Percentiles rank a stretch among this genome's conserved stretches.
These are phyloP conservation scores for Aurelia sp. DNA, from an alignment of 30 jellyfish, hydroid and myxozoan species.

Conservation along the genomic window DNA sequence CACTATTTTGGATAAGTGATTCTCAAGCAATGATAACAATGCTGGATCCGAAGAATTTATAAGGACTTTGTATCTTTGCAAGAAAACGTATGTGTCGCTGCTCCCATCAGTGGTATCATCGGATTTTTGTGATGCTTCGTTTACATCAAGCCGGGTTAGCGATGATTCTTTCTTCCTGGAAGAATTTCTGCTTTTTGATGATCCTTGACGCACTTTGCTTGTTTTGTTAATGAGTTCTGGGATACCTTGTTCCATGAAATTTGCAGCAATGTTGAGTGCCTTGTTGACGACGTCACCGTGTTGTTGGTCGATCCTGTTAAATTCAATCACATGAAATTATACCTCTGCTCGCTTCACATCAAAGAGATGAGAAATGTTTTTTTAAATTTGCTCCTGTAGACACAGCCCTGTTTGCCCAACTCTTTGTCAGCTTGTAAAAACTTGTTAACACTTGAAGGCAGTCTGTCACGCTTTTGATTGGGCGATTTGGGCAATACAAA, in stretches of 20 bases:
- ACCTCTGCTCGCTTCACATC: too few species aligned
- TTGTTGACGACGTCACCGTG: slow-evolving; percentile 16
- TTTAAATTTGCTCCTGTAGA: too few species aligned
- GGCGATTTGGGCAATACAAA: too few species aligned
- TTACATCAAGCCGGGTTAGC: neutral
- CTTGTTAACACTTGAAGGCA: too few species aligned
- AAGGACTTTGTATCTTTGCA: slow-evolving; percentile 46
- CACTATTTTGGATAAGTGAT: slow-evolving; percentile 29
- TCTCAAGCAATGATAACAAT: slow-evolving; percentile 13
- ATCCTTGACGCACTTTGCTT: slow-evolving; percentile 15
- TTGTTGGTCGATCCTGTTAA: slow-evolving; percentile 26
- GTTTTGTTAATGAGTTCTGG: slow-evolving; percentile 24
- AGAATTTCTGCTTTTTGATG: neutral
- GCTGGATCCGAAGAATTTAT: slow-evolving; percentile 12
- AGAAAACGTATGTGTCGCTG: slow-evolving; percentile 20
- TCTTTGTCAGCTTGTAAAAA: too few species aligned
- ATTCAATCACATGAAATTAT: too few species aligned
- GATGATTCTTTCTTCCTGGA: slow-evolving; percentile 3
- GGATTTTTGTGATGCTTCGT: neutral
- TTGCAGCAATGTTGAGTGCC: slow-evolving; percentile 34
- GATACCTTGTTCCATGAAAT: slow-evolving; percentile 7
- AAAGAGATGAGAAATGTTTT: too few species aligned
- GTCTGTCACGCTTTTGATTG: too few species aligned
- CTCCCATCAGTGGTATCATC: slow-evolving; percentile 35
- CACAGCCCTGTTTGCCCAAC: too few species aligned